Base-by-base conservation (phyloP, 2,797 vertebrate species). In the Rachycentron canadum region DNA sequence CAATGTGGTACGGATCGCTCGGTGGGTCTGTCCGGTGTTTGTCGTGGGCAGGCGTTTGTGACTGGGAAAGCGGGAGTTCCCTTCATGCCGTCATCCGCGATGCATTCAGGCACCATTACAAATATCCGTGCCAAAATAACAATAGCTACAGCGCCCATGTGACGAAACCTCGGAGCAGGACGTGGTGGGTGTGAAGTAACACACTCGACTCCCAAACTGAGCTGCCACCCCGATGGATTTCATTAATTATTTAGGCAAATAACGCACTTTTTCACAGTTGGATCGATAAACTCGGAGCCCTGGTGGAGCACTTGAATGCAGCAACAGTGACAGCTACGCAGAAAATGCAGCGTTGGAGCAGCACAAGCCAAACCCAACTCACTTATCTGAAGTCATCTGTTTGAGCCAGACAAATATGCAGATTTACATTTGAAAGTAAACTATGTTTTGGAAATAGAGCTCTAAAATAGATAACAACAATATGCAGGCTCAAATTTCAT, bases 51-150 rank as follows among this genome's bases (percentile, higher is more conserved):
- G 76, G 74, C 70, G 84, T 69, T 63, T 77, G 78, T 61, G 58
- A 60, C 64, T 66, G 60, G 65, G 65, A 68, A 63, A 59, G 56
- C 50, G 63, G 88, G 89, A 91, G 89, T 79, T 86, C 87, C 85
- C 72, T 64, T 68, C 52, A 40, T 2, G 0, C 9, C 88, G 88
- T 90, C 89, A 86, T 16, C 21, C 0, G 7, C 57, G 85, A 2
- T 69, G 78, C 82, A 5, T 92, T 88, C 65, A 64, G 0, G 26
- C 0, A 5, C 43, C 4, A 2, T 1, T 21, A 0, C 7, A 45
- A 69, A 63, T 7, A 2, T 71, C 0, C 28, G 7, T 7, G n/a
- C n/a, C 23, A 41, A 68, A 2, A 5, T 38, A 0, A 0, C 0
- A 1, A 2, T 3, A n/a, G 0, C 1, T 21, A 12, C 34, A 2